Evolutionary conservation across 2,888 invertebrate genomes (phyloP).

Genomic region (Tribolium freemani): DNA sequence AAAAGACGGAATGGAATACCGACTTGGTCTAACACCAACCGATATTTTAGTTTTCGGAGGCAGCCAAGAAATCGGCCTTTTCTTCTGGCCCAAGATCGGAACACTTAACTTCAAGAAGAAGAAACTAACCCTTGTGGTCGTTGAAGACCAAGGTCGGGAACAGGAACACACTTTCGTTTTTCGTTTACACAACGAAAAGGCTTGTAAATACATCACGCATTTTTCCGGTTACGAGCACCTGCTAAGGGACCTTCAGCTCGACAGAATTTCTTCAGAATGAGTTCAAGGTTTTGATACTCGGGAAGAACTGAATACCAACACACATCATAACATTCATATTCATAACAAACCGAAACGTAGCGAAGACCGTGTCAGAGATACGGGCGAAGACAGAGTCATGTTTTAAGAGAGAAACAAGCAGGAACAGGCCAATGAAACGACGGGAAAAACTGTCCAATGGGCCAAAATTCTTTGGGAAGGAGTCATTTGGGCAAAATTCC

Average conservation of each 20-base stretch:
- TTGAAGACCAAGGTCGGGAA: conserved; percentile 96
- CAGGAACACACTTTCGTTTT: conserved; percentile 99
- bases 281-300: conserved; percentile 91
- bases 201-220: conserved; percentile 99
- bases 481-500: conserved; percentile 59
- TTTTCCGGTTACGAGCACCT: conserved; percentile 94
- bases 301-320: conserved; percentile 97
- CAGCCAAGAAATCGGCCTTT: conserved; percentile 94
- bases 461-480: conserved; percentile 61
- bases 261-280: conserved; percentile 98
- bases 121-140: conserved; percentile 95
- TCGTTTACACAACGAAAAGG: conserved; percentile 94
- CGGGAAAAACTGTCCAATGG: no score
- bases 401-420: conserved; percentile 84
- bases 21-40: conserved; percentile 96
- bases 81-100: conserved; percentile 99
- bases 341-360: conserved; percentile 94
- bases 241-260: conserved; percentile 90
- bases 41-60: conserved; percentile 99
- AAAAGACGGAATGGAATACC: conserved; percentile 97
- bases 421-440: conserved; percentile 56
- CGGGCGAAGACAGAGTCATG: conserved; percentile 92
- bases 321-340: conserved; percentile 90
- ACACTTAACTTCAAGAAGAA: conserved; percentile 98
- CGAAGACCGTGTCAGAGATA: conserved; percentile 93